phyloP scores from a whole-genome alignment of 1,140 invertebrate species.

The Stegodyphus mimosarum region DNA sequence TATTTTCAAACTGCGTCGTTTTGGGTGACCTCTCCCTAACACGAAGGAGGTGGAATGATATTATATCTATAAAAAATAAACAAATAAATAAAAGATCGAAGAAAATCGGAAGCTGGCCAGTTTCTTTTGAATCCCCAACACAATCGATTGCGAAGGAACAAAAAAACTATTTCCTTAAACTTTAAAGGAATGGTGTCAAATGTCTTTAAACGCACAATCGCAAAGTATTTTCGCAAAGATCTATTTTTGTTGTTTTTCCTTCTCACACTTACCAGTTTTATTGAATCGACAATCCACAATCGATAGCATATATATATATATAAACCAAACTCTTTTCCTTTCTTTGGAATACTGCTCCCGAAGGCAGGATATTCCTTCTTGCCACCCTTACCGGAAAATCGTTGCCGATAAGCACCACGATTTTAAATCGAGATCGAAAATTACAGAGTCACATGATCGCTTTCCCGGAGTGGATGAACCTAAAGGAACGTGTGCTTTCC shows the following conservation, averaged over 20 bases:
- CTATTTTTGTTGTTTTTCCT: slow-evolving; percentile 20
- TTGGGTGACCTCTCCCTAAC: slow-evolving; percentile 4
- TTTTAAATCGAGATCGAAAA: too few species aligned
- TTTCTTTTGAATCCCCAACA: neutral
- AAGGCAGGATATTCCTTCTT: too few species aligned
- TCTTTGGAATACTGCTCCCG: too few species aligned
- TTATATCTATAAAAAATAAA: neutral
- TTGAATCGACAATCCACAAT: slow-evolving; percentile 12
- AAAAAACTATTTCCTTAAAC: slow-evolving; percentile 13
- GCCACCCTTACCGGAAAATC: too few species aligned
- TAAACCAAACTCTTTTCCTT: too few species aligned
- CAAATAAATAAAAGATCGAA: neutral
- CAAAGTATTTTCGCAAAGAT: slow-evolving; percentile 39
- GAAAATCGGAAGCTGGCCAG: neutral
- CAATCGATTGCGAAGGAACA: neutral
- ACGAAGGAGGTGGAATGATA: neutral
- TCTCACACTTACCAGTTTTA: neutral
- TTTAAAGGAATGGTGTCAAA: slow-evolving; percentile 27
- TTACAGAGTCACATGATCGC: too few species aligned
- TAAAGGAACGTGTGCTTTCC: too few species aligned
- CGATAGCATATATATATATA: neutral
- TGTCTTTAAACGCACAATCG: slow-evolving; percentile 40
- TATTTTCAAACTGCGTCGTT: slow-evolving; percentile 38
- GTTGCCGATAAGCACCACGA: too few species aligned
- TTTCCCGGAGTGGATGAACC: too few species aligned